Evolutionary conservation across 2,888 invertebrate species (phyloP), one percentile per base, ranked within the genome.

Genomic region (Acleris cristana): DNA sequence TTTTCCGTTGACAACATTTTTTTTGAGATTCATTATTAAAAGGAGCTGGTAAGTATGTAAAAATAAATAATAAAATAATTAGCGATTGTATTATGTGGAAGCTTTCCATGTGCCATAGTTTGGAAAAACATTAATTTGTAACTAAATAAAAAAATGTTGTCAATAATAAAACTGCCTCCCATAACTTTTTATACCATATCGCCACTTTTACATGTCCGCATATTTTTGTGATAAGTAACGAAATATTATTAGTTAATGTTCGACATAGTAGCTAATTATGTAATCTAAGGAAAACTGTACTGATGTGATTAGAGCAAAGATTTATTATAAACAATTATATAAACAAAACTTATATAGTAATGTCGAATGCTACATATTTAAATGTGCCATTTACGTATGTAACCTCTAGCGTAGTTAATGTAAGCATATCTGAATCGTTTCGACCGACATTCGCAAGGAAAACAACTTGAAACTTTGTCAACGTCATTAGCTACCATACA

Each of bases 281-380:
- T 78, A 73, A 73, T 75, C 62, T 85, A 86, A 86, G 82, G 81
- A 86, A 85, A 87, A 82, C 84, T 86, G 90, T 88, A 89, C 90
- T 89, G 89, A 90, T 86, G 89, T 89, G 86, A 88, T 82, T 88
- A 87, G 86, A 88, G 87, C 86, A 89, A 90, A 89, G 83, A 87
- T 82, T 73, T 86, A 85, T 86, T 85, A 81, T 70, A 78, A 79
- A 80, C 19, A 49, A 58, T 54, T 51, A 62, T 63, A 63, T 67
- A 67, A 51, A 54, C 40, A 55, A 74, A 71, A 57, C 51, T 58
- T 64, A 60, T 64, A 64, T 56, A 64, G 63, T 59, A 53, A 62
- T 80, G 76, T 85, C 80, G 82, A 85, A 86, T 84, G 86, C 85
- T 88, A 89, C 85, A 89, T 89, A 85, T 84, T 80, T 84, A 79